These are phyloP conservation scores for Corythornis vintsioides DNA, from an alignment of 2,113 vertebrate species.

Conservation along the genomic window DNA sequence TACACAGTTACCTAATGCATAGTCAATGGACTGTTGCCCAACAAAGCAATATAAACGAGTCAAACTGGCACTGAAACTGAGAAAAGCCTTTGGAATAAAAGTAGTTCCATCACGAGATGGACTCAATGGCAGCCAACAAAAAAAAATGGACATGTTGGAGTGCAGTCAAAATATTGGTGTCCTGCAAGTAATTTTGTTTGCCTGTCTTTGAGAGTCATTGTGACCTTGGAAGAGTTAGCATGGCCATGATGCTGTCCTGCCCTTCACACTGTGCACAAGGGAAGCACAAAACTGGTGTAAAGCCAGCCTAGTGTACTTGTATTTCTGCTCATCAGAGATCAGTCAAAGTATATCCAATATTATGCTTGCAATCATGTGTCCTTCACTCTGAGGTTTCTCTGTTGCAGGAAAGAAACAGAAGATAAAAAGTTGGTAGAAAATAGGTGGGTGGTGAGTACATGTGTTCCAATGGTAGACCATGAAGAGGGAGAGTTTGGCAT, in stretches of 20 bases:
- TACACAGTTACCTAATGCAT: background rate
- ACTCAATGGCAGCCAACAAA: background rate
- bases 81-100: background rate
- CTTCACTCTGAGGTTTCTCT: background rate
- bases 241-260: background rate
- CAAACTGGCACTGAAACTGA: background rate
- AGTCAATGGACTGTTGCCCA: background rate
- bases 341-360: background rate
- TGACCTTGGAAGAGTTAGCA: background rate
- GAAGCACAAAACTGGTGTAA: background rate
- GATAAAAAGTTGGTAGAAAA: background rate
- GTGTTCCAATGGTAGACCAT: background rate
- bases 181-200: background rate
- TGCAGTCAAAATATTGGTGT: background rate
- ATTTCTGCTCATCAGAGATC: background rate
- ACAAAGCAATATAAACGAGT: background rate
- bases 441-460: background rate
- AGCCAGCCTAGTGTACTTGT: background rate
- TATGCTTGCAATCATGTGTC: background rate
- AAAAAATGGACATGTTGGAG: background rate
- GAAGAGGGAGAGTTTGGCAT: background rate
- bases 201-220: background rate
- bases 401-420: background rate
- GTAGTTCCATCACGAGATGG: background rate
- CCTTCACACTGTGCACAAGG: background rate